A percentile compares a stretch with the other conserved stretches of the same genome.
Evolutionary conservation across 92 coral and sea anemone genomes (phyloP).

Genomic region (Paragorgia papillata): DNA sequence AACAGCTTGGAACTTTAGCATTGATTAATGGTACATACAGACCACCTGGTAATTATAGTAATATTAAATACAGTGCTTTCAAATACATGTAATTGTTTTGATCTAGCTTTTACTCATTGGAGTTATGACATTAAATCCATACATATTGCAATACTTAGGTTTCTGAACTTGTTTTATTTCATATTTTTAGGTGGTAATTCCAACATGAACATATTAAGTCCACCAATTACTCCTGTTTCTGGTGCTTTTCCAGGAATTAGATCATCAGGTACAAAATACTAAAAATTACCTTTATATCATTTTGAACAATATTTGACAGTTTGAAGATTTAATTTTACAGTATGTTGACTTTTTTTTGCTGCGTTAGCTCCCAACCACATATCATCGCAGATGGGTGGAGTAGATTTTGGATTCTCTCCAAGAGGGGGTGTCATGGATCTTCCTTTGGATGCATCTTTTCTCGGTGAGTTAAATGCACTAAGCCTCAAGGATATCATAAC

Average conservation of each 20-base stretch:
- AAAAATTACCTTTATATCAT: too few relatives aligned
- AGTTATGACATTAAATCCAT: too few relatives aligned
- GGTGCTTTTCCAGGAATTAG: constrained; percentile 37
- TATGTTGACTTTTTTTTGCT: not conserved
- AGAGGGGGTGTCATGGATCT: constrained; percentile 37
- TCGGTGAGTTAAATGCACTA: not conserved
- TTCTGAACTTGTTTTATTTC: too few relatives aligned
- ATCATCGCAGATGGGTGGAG: constrained; percentile 28
- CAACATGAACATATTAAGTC: constrained; percentile 39
- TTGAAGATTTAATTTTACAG: too few relatives aligned
- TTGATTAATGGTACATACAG: constrained; percentile 87
- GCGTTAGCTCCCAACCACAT: constrained; percentile 21
- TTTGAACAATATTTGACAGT: too few relatives aligned
- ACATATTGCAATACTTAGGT: too few relatives aligned
- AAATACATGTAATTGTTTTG: too few relatives aligned
- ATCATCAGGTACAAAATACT: constrained; percentile 15
- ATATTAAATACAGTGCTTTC: too few relatives aligned
- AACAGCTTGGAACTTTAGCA: constrained; percentile 88
- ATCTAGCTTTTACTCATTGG: too few relatives aligned
- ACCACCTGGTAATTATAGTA: constrained; percentile 58
- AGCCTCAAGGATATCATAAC: too few relatives aligned
- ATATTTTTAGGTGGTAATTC: constrained; percentile 32
- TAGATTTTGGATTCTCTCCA: constrained; percentile 37
- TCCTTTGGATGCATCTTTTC: constrained; percentile 38
- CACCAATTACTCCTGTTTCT: constrained; percentile 39